Evolutionary conservation across 2,113 vertebrate species (phyloP).

Genomic region (Bujurquina vittata): DNA sequence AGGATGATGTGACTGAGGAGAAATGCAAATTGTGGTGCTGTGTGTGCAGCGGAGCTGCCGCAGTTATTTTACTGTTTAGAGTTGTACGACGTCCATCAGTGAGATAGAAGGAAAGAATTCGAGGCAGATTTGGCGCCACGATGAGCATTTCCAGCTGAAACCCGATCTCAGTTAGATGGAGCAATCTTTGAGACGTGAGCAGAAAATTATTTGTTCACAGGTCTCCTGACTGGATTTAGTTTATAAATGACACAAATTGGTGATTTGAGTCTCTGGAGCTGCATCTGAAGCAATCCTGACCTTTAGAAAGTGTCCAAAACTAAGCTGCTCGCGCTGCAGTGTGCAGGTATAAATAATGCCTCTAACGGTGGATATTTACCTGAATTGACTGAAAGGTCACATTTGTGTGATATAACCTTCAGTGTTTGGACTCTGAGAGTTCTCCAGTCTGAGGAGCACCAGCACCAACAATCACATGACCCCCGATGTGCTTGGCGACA

Average conservation of each 20-base stretch:
- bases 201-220: not conserved
- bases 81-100: not conserved
- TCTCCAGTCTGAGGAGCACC: too few species aligned
- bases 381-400: not conserved
- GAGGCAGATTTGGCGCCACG: not conserved
- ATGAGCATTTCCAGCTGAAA: not conserved
- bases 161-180: not conserved
- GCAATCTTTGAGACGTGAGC: not conserved
- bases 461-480: too few species aligned
- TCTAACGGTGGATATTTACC: not conserved
- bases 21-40: conserved; percentile 4
- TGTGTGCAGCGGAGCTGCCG: not conserved
- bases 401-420: not conserved
- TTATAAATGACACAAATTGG: too few species aligned
- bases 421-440: not conserved
- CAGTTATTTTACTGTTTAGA: conserved; percentile 6
- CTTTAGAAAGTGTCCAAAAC: not conserved
- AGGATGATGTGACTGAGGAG: conserved; percentile 33
- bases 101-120: not conserved
- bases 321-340: not conserved
- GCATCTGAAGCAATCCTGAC: not conserved
- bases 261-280: not conserved
- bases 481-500: too few species aligned
- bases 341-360: not conserved
- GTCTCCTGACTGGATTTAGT: not conserved